Base-by-base conservation (phyloP, 2,113 vertebrate genomes). In the Seriola quinqueradiata region DNA sequence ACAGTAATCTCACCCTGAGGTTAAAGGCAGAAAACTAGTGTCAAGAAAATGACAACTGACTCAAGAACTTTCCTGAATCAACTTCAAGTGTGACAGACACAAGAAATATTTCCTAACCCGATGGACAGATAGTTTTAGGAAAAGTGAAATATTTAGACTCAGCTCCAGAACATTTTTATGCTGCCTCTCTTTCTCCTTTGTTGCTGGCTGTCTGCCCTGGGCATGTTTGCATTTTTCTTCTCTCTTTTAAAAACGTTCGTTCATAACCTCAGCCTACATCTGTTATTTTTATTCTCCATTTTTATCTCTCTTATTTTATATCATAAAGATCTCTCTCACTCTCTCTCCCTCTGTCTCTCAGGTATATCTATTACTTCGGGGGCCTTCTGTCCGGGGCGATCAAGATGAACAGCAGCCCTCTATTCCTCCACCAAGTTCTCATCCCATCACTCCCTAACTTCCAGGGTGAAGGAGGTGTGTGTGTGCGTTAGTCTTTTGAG, bases 391-490 rank as follows among this genome's bases (percentile, higher is more conserved):
- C 97, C 0, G 96, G 97, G 70, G 94, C 95, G 1, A 98, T 98
- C 92, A 96, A 97, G 88, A 98, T 98, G 96, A 98, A 98, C 92
- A 97, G 97, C 93, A 97, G 95, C 77, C 96, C 97, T 8, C 95
- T 98, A 48, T 98, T 98, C 90, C 96, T 98, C 57, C 97, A 98
- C 77, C 96, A 97, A 10, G 96, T 98, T 57, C 94, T 97, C 34
- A 94, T 98, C 83, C 97, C 97, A 0, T 91, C 95, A 21, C 94
- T 98, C 46, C 97, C 97, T 38, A 95, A 94, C 90, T 97, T 97
- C 80, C 96, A 97, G 83, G 93, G 94, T 1, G 94, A 95, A 85
- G 95, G 94, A 91, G 96, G 97, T 97, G 70, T 4, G 57, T 69
- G 42, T 59, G 28, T 28, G 28, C 2, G 28, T 28, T 17, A 17